phyloP scores from a whole-genome alignment of 1,140 invertebrate species.

The Bombus turneri region DNA sequence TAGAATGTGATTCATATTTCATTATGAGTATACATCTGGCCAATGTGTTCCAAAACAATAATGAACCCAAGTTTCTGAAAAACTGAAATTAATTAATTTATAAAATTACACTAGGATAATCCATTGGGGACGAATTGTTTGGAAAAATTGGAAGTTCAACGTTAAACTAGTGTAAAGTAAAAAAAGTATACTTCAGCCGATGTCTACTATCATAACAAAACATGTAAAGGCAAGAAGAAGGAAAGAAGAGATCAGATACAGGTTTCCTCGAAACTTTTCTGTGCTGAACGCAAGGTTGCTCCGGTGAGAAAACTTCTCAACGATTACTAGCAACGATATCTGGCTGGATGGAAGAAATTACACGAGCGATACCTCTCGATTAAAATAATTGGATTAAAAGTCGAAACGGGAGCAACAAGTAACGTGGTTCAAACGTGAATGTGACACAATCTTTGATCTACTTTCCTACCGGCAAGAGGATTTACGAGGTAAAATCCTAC shows the following conservation, averaged over 20 bases:
- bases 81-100: too few species aligned
- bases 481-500: slow-evolving; percentile 62
- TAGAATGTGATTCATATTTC: too few species aligned
- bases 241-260: not conserved
- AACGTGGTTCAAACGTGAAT: slow-evolving; percentile 44
- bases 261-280: not conserved
- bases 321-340: slow-evolving; percentile 25
- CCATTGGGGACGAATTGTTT: too few species aligned
- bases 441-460: slow-evolving; percentile 64
- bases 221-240: too few species aligned
- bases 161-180: too few species aligned
- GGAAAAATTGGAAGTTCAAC: too few species aligned
- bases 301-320: not conserved
- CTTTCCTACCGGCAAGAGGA: slow-evolving; percentile 53
- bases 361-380: slow-evolving; percentile 17
- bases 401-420: slow-evolving; percentile 33
- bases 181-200: too few species aligned
- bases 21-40: too few species aligned
- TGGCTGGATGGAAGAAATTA: slow-evolving; percentile 32
- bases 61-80: too few species aligned
- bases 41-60: too few species aligned
- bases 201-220: too few species aligned
- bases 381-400: slow-evolving; percentile 55
- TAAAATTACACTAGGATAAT: too few species aligned
- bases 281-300: not conserved